Base-by-base conservation (phyloP, 2,888 invertebrate genomes). In the Panorpa germanica region DNA sequence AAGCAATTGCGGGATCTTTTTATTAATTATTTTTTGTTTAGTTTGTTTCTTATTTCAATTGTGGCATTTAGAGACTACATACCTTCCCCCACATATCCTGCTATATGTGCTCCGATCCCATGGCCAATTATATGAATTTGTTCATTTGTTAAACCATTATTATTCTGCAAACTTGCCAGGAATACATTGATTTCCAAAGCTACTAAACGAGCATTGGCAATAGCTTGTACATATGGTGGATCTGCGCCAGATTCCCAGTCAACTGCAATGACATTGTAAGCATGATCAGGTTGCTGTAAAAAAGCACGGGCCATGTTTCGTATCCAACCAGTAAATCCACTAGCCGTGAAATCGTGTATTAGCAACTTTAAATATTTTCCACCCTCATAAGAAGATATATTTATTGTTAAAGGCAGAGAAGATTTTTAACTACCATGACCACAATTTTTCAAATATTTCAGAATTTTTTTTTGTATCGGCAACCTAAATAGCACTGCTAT, bases 181-280 rank as follows among this genome's bases (percentile, higher is more conserved):
- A 64, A 45, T 12, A 44, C 37, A 4, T 53, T 52, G 4, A 59
- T 43, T 41, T 64, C 60, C 12, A 59, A 49, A 2, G 61, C 63
- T 3, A 67, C 62, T n/a, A 66, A 45, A 32, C 66, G 46, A 1
- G 62, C 58, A 43, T 68, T 68, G 8, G 65, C 57, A 9, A 62
- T 58, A 1, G 67, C 65, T 42, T 63, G 63, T 17, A 56, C 52
- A 40, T 63, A 65, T 0, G 60, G 60, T 0, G 62, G 61, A 29
- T 53, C 53, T 1, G 61, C 57, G 2, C 61, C 64, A 21, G 50
- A 43, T 37, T 53, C 52, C 63, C 63, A 64, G 42, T 64, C 62
- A 4, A 65, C 52, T 4, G 58, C 53, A 23, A 63, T 50, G 5
- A 63, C 46, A 37, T 60, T 61, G 30, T n/a, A n/a, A n/a, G n/a